Evolutionary conservation across 2,797 vertebrate genomes (phyloP).

Genomic region (Coilia nasus): DNA sequence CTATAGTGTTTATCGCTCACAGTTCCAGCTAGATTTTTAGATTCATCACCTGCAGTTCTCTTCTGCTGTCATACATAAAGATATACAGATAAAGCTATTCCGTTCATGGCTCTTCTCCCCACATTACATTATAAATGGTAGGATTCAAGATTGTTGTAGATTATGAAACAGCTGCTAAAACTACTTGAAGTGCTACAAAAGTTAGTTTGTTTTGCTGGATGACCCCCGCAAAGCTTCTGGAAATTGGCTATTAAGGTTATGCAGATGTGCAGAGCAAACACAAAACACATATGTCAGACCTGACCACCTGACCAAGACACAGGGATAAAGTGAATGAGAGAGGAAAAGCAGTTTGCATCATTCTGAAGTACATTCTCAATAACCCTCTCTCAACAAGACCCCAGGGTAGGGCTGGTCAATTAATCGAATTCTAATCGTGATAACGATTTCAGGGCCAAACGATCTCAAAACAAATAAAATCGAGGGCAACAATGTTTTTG

Average conservation of each 20-base stretch:
- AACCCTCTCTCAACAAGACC: not conserved
- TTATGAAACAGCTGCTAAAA: not conserved
- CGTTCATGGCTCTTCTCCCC: not conserved
- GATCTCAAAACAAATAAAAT: too few relatives aligned
- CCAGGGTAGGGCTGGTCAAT: too few relatives aligned
- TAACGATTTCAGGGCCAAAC: too few relatives aligned
- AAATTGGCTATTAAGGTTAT: not conserved
- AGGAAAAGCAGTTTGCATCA: not conserved
- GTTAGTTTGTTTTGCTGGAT: not conserved
- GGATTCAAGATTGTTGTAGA: not conserved
- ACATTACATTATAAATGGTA: not conserved
- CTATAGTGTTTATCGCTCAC: not conserved
- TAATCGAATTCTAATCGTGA: too few relatives aligned
- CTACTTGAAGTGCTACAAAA: not conserved
- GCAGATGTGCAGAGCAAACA: not conserved
- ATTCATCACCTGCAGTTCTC: not conserved
- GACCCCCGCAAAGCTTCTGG: not conserved
- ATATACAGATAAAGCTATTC: not conserved
- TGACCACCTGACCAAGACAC: slow-evolving; percentile 2
- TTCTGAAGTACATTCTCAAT: not conserved
- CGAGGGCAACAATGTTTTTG: too few relatives aligned
- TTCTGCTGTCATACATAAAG: not conserved
- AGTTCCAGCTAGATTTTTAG: not conserved
- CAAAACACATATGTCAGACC: not conserved
- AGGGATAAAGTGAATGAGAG: not conserved